A percentile compares a stretch with the other conserved stretches of the same genome.
Conservation (phyloP, 2,797 vertebrate genomes). For the Rhynchonycteris naso region DNA sequence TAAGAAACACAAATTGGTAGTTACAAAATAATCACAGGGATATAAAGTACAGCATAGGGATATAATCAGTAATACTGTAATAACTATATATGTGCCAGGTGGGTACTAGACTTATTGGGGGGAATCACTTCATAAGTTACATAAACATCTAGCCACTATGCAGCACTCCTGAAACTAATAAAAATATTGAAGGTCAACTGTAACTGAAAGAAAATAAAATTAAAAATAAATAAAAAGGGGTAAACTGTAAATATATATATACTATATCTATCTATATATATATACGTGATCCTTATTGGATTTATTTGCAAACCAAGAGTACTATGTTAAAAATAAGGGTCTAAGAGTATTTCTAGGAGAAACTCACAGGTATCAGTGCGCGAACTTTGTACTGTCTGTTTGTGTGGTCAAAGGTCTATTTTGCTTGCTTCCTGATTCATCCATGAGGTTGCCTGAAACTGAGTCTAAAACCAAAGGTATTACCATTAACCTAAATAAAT, state of each 20-base stretch:
- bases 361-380: not conserved
- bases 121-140: not conserved
- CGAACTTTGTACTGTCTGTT: not conserved
- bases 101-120: not conserved
- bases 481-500: slow-evolving; percentile 25
- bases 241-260: not conserved
- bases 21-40: not conserved
- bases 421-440: not conserved
- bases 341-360: not conserved
- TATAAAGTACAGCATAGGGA: not conserved
- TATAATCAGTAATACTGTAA: not conserved
- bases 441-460: not conserved
- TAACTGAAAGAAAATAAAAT: not conserved
- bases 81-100: not conserved
- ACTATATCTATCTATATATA: too few relatives aligned
- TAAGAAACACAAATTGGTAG: not conserved
- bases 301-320: slow-evolving; percentile 22
- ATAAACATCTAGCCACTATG: not conserved
- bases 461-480: not conserved
- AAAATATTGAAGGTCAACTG: not conserved
- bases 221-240: not conserved
- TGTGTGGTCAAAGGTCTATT: not conserved
- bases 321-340: slow-evolving; percentile 20
- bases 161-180: not conserved
- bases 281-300: not conserved